Evolutionary conservation across 2,888 invertebrate genomes (phyloP).

Genomic region (Agriotes lineatus): DNA sequence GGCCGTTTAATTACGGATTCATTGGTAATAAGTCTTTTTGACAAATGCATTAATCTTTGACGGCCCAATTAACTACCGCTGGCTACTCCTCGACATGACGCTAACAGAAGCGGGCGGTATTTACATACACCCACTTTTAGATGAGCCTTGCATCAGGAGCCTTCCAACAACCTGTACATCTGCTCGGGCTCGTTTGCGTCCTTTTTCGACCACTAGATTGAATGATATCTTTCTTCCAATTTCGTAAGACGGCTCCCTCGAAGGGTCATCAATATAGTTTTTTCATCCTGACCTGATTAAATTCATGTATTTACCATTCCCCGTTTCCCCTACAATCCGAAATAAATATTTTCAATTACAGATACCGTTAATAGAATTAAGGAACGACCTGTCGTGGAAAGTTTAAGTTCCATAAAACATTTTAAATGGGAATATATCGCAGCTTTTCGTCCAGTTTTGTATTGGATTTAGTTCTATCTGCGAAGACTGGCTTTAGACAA

Average conservation of each 20-base stretch:
- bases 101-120: constrained; percentile 51
- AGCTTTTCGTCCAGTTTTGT: no score
- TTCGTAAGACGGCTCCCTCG: not conserved
- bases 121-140: constrained; percentile 48
- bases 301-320: no score
- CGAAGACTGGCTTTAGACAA: no score
- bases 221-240: constrained; percentile 4
- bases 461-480: no score
- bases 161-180: constrained; percentile 10
- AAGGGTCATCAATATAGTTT: no score
- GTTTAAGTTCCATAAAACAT: no score
- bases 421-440: no score
- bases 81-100: constrained; percentile 39
- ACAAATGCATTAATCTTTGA: constrained; percentile 58
- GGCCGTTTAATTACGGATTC: constrained; percentile 55
- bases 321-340: no score
- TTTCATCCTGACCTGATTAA: no score
- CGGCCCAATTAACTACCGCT: constrained; percentile 52
- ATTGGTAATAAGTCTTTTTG: constrained; percentile 58
- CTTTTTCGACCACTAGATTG: not conserved
- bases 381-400: no score
- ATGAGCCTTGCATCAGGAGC: constrained; percentile 10
- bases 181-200: not conserved
- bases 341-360: no score
- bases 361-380: no score